These are phyloP conservation scores for Diaperis boleti DNA, from an alignment of 2,888 invertebrate species.

Conservation along the genomic window DNA sequence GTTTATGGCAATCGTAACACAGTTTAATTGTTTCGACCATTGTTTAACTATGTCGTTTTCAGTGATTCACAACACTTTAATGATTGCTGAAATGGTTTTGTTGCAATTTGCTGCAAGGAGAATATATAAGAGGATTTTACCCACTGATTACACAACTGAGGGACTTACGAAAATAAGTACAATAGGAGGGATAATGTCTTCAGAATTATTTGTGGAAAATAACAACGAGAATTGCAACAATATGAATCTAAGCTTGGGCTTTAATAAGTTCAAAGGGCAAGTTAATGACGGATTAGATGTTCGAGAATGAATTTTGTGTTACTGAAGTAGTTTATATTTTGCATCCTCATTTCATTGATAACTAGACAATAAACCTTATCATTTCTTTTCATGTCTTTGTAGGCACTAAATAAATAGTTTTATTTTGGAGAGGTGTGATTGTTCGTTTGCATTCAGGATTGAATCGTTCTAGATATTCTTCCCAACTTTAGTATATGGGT, in stretches of 20 bases:
- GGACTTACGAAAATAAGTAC: slow-evolving; percentile 44
- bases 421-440: too few species aligned
- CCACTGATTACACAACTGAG: slow-evolving; percentile 49
- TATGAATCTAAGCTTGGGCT: slow-evolving; percentile 21
- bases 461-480: too few species aligned
- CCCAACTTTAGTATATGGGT: too few species aligned
- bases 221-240: slow-evolving; percentile 38
- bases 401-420: too few species aligned
- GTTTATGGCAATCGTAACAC: slow-evolving; percentile 76
- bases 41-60: slow-evolving; percentile 56
- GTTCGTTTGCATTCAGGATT: too few species aligned
- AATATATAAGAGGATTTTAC: slow-evolving; percentile 70
- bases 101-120: slow-evolving; percentile 74
- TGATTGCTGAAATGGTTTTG: slow-evolving; percentile 78
- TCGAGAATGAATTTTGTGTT: slow-evolving; percentile 29
- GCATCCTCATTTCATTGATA: too few species aligned
- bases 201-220: slow-evolving; percentile 39
- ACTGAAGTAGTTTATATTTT: not conserved
- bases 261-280: slow-evolving; percentile 27
- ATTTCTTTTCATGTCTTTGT: too few species aligned
- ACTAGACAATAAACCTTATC: too few species aligned
- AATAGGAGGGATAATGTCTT: slow-evolving; percentile 48
- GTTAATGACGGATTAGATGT: slow-evolving; percentile 35
- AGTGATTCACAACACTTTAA: slow-evolving; percentile 78
- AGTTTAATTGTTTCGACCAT: not conserved